Conservation (phyloP, 2,113 vertebrate species). For the Prolemur simus region DNA sequence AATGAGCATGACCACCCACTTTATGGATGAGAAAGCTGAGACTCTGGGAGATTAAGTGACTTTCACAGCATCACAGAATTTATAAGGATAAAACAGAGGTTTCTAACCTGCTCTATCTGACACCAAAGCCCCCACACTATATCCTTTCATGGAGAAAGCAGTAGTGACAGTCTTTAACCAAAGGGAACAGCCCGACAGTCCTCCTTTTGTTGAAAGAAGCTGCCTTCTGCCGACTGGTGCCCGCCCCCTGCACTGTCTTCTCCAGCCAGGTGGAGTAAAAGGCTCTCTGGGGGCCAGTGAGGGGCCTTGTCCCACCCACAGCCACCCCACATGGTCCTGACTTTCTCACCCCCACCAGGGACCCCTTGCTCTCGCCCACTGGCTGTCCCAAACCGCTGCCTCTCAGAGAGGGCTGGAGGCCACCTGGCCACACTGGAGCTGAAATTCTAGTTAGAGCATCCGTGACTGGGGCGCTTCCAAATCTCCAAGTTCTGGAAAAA, state of each 20-base stretch:
- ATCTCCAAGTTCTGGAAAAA: conserved; percentile 71
- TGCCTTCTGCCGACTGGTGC: neutral
- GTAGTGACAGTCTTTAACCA: neutral
- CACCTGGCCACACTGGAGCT: neutral
- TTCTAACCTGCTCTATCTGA: neutral
- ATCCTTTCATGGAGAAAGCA: neutral
- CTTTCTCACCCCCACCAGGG: neutral
- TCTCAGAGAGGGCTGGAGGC: neutral
- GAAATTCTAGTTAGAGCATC: conserved; percentile 29
- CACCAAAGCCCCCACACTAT: neutral
- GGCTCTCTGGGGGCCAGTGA: neutral
- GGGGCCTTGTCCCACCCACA: no score
- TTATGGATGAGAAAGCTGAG: conserved; percentile 13
- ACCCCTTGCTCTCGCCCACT: neutral
- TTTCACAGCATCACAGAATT: neutral
- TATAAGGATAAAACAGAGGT: neutral
- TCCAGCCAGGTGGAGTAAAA: neutral
- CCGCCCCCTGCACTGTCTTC: neutral
- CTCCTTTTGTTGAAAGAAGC: neutral
- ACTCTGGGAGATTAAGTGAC: neutral
- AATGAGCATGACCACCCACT: neutral
- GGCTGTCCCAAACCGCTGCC: neutral
- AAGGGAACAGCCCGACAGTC: neutral
- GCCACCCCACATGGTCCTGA: neutral
- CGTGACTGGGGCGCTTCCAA: conserved; percentile 30